Percentiles rank a stretch among this genome's conserved stretches.
These are phyloP conservation scores for Pseudomyrmex sp. DNA, from an alignment of 1,140 invertebrate genomes.

Conservation along the genomic window DNA sequence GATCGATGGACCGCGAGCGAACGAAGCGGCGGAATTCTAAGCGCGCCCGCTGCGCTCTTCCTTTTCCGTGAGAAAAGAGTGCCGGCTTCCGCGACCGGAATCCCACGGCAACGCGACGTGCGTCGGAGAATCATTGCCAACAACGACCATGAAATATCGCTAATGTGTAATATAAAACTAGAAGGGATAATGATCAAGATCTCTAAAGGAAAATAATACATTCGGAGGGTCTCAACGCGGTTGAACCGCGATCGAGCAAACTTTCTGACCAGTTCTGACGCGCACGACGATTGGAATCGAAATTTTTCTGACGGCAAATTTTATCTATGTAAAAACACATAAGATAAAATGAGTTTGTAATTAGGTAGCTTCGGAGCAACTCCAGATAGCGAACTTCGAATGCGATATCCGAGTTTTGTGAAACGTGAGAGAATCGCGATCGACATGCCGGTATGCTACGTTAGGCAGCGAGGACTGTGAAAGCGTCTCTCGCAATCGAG, in stretches of 20 bases:
- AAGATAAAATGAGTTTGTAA: not conserved
- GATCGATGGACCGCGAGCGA: constrained; percentile 21
- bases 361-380: constrained; percentile 7
- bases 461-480: constrained; percentile 31
- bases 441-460: constrained; percentile 18
- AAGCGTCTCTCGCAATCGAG: constrained; percentile 56
- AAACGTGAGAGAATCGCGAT: constrained; percentile 21
- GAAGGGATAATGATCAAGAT: not conserved
- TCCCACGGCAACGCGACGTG: constrained; percentile 47
- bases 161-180: not conserved
- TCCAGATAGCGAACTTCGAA: not conserved
- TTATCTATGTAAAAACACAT: constrained; percentile 16
- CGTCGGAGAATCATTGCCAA: constrained; percentile 9
- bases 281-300: not conserved
- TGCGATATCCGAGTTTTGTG: constrained; percentile 25
- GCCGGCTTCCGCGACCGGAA: constrained; percentile 55
- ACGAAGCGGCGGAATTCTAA: constrained; percentile 69
- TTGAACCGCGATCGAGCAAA: not conserved
- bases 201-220: not conserved
- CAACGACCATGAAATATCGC: constrained; percentile 5
- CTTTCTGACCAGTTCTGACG: not conserved
- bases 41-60: constrained; percentile 62
- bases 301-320: constrained; percentile 6
- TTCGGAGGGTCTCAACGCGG: too few relatives aligned
- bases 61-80: constrained; percentile 73